phyloP scores from a whole-genome alignment of 2,797 vertebrate genomes.

The Petrocephalus schoutedeni region DNA sequence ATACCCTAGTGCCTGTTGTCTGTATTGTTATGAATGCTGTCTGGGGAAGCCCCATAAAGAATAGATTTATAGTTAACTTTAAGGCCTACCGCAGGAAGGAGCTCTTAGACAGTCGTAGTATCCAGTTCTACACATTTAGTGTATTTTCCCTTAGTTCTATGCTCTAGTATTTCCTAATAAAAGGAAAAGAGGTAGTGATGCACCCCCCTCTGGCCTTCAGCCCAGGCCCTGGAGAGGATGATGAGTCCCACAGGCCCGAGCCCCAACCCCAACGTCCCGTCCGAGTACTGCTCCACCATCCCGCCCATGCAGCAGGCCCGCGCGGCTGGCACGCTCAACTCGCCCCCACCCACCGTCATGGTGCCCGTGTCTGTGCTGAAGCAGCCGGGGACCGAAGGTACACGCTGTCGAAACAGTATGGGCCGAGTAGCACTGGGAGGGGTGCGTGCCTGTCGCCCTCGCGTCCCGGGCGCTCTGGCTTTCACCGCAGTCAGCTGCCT shows the following conservation, averaged over 20 bases:
- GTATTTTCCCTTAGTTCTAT: background rate
- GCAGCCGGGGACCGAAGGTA: constrained; percentile 78
- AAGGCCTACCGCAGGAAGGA: background rate
- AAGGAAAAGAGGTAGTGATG: background rate
- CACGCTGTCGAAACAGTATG: background rate
- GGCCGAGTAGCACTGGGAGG: background rate
- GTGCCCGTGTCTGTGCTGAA: constrained; percentile 81
- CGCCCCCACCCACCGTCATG: constrained; percentile 72
- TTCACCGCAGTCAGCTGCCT: background rate
- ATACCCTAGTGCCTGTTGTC: background rate
- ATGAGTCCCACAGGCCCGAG: constrained; percentile 81
- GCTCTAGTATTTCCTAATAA: constrained; percentile 10
- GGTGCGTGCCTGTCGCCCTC: background rate
- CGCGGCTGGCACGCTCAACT: constrained; percentile 63
- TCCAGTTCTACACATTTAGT: background rate
- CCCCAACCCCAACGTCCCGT: constrained; percentile 71
- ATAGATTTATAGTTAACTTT: background rate
- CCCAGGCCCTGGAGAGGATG: constrained; percentile 89
- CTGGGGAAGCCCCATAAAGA: background rate
- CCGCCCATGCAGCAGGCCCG: constrained; percentile 74
- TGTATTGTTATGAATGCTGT: background rate
- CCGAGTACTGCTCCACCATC: constrained; percentile 70
- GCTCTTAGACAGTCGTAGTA: background rate
- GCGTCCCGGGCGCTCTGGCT: background rate
- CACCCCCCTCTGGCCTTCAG: constrained; percentile 46